Conservation (phyloP, 1,140 invertebrate species). For the Aricia agestis region DNA sequence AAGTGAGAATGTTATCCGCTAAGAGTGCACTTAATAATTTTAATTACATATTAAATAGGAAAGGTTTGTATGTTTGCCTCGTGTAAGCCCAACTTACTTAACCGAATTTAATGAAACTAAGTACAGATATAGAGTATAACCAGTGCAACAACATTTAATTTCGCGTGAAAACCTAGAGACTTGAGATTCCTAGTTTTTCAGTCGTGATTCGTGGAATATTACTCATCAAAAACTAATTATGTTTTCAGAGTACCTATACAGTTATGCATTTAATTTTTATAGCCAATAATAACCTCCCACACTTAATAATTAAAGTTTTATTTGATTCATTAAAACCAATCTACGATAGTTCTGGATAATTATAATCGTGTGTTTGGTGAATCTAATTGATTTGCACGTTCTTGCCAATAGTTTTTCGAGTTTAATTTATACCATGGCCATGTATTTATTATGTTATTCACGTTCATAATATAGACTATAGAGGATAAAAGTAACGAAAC, state of each 20-base stretch:
- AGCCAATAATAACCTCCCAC: neutral
- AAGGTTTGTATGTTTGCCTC: too few species aligned
- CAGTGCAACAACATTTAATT: too few species aligned
- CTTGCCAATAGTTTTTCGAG: neutral
- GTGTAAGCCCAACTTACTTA: too few species aligned
- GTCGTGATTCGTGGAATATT: too few species aligned
- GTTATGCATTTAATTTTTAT: too few species aligned
- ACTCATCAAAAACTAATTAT: too few species aligned
- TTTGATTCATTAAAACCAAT: neutral
- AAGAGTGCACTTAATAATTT: neutral
- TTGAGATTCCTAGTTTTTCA: too few species aligned
- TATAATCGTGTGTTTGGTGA: neutral
- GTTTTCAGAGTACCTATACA: too few species aligned
- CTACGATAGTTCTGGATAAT: neutral
- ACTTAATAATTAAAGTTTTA: neutral
- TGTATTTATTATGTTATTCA: neutral
- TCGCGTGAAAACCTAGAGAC: too few species aligned
- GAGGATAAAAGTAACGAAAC: too few species aligned
- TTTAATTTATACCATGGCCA: neutral
- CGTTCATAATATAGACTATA: neutral
- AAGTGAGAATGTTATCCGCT: conserved; percentile 3
- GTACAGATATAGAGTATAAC: too few species aligned
- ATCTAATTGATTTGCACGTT: conserved; percentile 9
- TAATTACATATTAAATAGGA: neutral
- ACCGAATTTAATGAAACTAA: too few species aligned